These are phyloP conservation scores for Elanoides forficatus DNA, from an alignment of 2,113 vertebrate species.

Conservation along the genomic window DNA sequence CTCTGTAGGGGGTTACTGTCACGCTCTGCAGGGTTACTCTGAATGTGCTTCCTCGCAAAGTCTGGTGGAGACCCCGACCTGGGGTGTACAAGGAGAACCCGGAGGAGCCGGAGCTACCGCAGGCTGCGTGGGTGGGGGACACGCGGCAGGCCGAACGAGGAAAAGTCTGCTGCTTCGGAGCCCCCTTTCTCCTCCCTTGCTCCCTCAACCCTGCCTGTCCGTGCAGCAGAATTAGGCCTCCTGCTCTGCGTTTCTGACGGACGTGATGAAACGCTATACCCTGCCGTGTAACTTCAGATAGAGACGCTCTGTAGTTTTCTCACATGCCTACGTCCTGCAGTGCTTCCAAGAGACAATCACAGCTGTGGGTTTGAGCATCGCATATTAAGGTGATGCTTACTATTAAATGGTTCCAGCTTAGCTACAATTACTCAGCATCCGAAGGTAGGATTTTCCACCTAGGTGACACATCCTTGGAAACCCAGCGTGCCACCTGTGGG, in stretches of 20 bases:
- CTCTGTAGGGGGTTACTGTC: neutral
- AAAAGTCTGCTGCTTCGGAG: neutral
- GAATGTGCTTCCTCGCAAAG: neutral
- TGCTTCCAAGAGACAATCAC: neutral
- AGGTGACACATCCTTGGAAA: neutral
- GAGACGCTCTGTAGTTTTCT: neutral
- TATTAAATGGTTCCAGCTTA: neutral
- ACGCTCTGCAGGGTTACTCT: neutral
- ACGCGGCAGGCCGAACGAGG: accelerated
- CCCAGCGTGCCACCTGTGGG: accelerated
- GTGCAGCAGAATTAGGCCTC: neutral
- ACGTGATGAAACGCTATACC: neutral
- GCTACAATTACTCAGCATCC: neutral
- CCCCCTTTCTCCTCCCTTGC: neutral
- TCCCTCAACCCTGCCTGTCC: neutral
- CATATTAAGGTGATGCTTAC: neutral
- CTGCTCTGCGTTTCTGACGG: neutral
- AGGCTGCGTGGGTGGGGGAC: neutral
- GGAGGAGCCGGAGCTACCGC: neutral
- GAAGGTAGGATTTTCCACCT: neutral
- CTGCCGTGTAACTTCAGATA: neutral
- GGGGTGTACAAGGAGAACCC: accelerated
- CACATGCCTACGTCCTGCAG: neutral
- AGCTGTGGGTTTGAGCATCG: neutral
- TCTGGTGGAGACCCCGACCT: neutral